phyloP scores from a whole-genome alignment of 2,888 invertebrate genomes.

The Orchesellides sinensis region DNA sequence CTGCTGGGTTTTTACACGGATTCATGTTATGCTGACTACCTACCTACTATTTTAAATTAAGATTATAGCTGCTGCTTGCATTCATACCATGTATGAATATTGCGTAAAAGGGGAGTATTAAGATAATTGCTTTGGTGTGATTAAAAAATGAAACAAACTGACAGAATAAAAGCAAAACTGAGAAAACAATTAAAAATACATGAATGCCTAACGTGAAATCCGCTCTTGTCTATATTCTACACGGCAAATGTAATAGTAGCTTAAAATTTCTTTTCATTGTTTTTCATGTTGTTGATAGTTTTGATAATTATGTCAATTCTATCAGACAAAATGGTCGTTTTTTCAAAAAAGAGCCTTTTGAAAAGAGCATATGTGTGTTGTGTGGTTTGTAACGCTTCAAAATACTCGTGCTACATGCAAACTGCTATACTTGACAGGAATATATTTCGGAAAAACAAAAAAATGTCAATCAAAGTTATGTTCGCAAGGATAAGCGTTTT shows the following conservation, averaged over 20 bases:
- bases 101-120: neutral
- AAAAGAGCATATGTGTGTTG: conserved; percentile 44
- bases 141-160: conserved; percentile 32
- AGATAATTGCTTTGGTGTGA: conserved; percentile 34
- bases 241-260: no score
- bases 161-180: conserved; percentile 27
- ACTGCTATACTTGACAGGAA: conserved; percentile 29
- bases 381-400: no score
- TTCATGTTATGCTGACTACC: conserved; percentile 51
- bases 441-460: conserved; percentile 21
- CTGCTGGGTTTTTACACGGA: conserved; percentile 62
- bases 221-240: no score
- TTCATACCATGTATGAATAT: neutral
- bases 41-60: neutral
- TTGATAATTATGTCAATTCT: no score
- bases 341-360: conserved; percentile 28
- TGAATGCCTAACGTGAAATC: neutral
- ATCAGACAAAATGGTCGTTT: neutral
- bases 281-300: no score
- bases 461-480: conserved; percentile 55
- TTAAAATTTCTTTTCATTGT: no score
- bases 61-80: neutral
- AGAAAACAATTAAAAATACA: conserved; percentile 28
- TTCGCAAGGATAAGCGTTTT: neutral
- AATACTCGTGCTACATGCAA: conserved; percentile 60